Conservation (phyloP, 2,888 invertebrate species). For the Agriopis aurantiaria region DNA sequence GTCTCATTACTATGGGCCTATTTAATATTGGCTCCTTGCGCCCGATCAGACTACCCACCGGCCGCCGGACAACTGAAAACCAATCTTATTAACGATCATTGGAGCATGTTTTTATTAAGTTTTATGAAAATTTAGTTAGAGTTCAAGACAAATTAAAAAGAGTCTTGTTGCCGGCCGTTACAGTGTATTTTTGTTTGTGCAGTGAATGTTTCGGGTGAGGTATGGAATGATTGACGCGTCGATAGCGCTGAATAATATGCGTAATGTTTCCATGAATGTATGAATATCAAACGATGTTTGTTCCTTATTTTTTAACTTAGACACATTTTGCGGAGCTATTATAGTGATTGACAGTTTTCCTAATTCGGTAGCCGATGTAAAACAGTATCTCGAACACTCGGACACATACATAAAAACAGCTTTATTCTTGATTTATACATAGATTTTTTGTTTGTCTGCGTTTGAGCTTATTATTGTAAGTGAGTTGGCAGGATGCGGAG, state of each 20-base stretch:
- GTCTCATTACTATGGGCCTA: slow-evolving; percentile 74
- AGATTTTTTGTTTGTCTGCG: background rate
- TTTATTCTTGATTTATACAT: background rate
- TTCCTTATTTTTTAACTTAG: slow-evolving; percentile 51
- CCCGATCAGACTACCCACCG: slow-evolving; percentile 1
- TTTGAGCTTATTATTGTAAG: slow-evolving; percentile 9
- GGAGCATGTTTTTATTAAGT: background rate
- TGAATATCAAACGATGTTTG: slow-evolving; percentile 67
- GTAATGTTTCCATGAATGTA: slow-evolving; percentile 69
- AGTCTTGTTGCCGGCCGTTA: slow-evolving; percentile 5
- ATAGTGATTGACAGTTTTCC: slow-evolving; percentile 52
- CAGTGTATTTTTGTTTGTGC: slow-evolving; percentile 5
- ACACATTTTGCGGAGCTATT: slow-evolving; percentile 50
- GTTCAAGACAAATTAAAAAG: background rate
- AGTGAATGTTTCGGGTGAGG: slow-evolving; percentile 43
- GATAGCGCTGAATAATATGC: slow-evolving; percentile 63
- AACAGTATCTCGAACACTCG: background rate
- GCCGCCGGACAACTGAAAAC: background rate
- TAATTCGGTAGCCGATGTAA: slow-evolving; percentile 22
- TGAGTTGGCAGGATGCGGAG: slow-evolving; percentile 27
- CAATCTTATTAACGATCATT: background rate
- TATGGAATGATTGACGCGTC: slow-evolving; percentile 68
- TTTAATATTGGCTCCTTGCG: slow-evolving; percentile 61
- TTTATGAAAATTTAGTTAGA: background rate
- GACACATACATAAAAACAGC: background rate